A percentile compares a stretch with the other conserved stretches of the same genome.
Conservation (phyloP, 1,140 invertebrate genomes). For the Cecropterus lyciades region DNA sequence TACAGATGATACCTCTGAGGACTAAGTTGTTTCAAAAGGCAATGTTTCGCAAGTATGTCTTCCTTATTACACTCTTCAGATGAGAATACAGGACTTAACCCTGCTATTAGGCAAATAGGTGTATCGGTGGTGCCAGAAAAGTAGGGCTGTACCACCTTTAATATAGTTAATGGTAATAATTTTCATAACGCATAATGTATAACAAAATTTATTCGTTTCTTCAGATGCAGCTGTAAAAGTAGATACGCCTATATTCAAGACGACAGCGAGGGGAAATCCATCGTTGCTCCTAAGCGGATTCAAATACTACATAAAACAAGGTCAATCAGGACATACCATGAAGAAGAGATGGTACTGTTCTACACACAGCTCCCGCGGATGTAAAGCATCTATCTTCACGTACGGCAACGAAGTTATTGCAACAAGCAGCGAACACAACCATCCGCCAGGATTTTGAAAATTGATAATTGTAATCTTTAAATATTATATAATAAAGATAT, state of each 20-base stretch:
- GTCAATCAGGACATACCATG: background rate
- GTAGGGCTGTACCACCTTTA: no score
- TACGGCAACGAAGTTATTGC: slow-evolving; percentile 45
- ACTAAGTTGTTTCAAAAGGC: no score
- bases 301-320: slow-evolving; percentile 39
- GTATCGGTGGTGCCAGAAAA: no score
- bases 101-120: no score
- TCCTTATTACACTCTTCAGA: no score
- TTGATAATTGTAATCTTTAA: background rate
- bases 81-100: no score
- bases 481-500: no score
- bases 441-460: slow-evolving; percentile 19
- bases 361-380: slow-evolving; percentile 55
- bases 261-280: slow-evolving; percentile 37
- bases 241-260: slow-evolving; percentile 24
- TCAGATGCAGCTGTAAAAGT: background rate
- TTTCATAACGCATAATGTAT: no score
- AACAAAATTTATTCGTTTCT: no score
- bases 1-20: no score
- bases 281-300: slow-evolving; percentile 41
- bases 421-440: slow-evolving; percentile 42
- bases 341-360: slow-evolving; percentile 61
- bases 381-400: slow-evolving; percentile 52
- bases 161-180: no score
- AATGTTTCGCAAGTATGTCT: no score